phyloP scores from a whole-genome alignment of 1,140 invertebrate genomes.

The Micrasema longulum region DNA sequence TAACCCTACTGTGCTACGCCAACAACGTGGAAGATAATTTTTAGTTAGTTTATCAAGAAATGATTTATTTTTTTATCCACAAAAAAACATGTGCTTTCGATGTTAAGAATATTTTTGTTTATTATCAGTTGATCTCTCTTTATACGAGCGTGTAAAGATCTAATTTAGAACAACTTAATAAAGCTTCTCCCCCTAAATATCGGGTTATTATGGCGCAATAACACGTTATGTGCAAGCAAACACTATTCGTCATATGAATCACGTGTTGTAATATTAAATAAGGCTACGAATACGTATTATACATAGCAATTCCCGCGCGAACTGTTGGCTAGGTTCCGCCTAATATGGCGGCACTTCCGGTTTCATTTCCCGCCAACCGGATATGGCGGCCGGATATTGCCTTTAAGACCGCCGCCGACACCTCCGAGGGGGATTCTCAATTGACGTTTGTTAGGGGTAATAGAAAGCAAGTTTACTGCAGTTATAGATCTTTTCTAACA shows the following conservation, averaged over 20 bases:
- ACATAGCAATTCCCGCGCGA: slow-evolving; percentile 31
- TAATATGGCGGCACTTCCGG: slow-evolving; percentile 70
- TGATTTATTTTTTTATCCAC: too few relatives aligned
- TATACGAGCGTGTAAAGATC: too few relatives aligned
- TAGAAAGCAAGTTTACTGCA: slow-evolving; percentile 3
- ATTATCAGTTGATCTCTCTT: too few relatives aligned
- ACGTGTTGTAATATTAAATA: slow-evolving; percentile 20
- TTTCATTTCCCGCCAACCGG: slow-evolving; percentile 66
- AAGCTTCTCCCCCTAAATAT: too few relatives aligned
- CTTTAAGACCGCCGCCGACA: slow-evolving; percentile 68
- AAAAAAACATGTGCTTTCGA: too few relatives aligned
- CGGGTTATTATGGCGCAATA: too few relatives aligned
- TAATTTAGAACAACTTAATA: too few relatives aligned
- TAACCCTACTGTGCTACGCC: too few relatives aligned
- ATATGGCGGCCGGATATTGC: slow-evolving; percentile 67
- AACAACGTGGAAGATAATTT: too few relatives aligned
- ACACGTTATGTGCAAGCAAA: background rate
- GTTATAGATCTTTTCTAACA: too few relatives aligned
- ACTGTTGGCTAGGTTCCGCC: slow-evolving; percentile 55
- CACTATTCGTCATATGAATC: slow-evolving; percentile 5
- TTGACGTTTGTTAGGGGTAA: slow-evolving; percentile 26
- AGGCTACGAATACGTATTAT: slow-evolving; percentile 1
- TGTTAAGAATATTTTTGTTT: too few relatives aligned
- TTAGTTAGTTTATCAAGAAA: too few relatives aligned
- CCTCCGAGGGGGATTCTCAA: slow-evolving; percentile 38